phyloP scores from a whole-genome alignment of 2,888 invertebrate species.

The Eupeodes luniger region DNA sequence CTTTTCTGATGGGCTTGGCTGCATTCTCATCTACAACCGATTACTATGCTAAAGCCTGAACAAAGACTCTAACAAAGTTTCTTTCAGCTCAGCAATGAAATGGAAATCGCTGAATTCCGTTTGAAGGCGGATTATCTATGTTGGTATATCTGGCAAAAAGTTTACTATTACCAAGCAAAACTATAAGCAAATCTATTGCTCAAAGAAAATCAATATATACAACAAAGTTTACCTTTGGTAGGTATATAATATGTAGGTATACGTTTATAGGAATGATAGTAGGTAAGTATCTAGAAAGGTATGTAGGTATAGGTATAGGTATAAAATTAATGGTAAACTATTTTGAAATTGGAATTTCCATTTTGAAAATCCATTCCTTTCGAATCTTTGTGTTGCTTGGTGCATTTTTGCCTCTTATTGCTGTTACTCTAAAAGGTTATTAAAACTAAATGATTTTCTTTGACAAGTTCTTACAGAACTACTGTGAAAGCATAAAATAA shows the following conservation, averaged over 20 bases:
- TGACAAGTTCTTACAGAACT: neutral
- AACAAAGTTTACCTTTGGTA: conserved; percentile 3
- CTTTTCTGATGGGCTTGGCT: conserved; percentile 30
- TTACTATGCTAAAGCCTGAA: conserved; percentile 8
- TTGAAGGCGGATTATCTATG: conserved; percentile 42
- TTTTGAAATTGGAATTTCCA: conserved; percentile 22
- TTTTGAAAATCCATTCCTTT: conserved; percentile 7
- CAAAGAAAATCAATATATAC: conserved; percentile 13
- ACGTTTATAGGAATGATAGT: too few relatives aligned
- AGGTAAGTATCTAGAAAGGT: too few relatives aligned
- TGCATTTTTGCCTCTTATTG: neutral
- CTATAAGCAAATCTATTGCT: conserved; percentile 18
- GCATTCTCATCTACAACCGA: conserved; percentile 11
- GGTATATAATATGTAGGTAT: too few relatives aligned
- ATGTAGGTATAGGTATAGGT: neutral
- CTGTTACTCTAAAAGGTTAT: neutral
- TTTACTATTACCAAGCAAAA: conserved; percentile 28
- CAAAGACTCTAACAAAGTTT: conserved; percentile 5
- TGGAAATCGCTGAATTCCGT: conserved; percentile 18
- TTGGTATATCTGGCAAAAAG: neutral
- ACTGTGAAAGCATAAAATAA: neutral
- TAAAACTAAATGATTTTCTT: conserved; percentile 12
- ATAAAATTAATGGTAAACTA: neutral
- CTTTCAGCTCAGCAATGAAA: neutral
- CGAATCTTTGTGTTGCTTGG: neutral